A percentile compares a stretch with the other conserved stretches of the same genome.
These are phyloP conservation scores for Nannoperca obscura DNA, from an alignment of 2,797 vertebrate genomes.

Conservation along the genomic window DNA sequence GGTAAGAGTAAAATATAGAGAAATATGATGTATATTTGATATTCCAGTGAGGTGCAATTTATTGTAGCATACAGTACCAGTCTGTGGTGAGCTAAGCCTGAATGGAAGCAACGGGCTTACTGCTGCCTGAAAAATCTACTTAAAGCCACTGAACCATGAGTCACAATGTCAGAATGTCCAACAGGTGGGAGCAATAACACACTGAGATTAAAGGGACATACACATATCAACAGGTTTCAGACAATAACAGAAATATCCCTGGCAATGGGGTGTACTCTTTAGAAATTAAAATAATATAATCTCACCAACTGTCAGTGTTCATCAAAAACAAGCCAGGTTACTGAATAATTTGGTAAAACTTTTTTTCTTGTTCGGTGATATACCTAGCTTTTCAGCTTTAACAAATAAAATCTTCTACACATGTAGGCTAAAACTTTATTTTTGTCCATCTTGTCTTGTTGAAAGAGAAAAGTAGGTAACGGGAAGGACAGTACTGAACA, in stretches of 20 bases:
- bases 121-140: constrained; percentile 38
- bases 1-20: constrained; percentile 5
- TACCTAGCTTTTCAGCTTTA: background rate
- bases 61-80: constrained; percentile 24
- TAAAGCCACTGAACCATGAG: constrained; percentile 37
- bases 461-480: constrained; percentile 37
- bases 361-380: background rate
- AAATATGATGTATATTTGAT: constrained; percentile 24
- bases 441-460: constrained; percentile 38
- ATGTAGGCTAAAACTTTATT: background rate
- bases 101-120: constrained; percentile 18
- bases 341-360: background rate
- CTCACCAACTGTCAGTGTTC: background rate
- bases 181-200: constrained; percentile 18
- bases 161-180: constrained; percentile 11
- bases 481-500: constrained; percentile 12
- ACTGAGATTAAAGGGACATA: background rate
- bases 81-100: constrained; percentile 28
- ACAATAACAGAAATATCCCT: background rate
- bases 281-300: background rate
- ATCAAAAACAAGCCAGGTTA: background rate
- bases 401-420: constrained; percentile 8
- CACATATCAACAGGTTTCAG: constrained; percentile 17
- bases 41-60: background rate
- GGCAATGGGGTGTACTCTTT: background rate